These are phyloP conservation scores for Teleiodes luculella DNA, from an alignment of 2,888 invertebrate genomes.

Conservation along the genomic window DNA sequence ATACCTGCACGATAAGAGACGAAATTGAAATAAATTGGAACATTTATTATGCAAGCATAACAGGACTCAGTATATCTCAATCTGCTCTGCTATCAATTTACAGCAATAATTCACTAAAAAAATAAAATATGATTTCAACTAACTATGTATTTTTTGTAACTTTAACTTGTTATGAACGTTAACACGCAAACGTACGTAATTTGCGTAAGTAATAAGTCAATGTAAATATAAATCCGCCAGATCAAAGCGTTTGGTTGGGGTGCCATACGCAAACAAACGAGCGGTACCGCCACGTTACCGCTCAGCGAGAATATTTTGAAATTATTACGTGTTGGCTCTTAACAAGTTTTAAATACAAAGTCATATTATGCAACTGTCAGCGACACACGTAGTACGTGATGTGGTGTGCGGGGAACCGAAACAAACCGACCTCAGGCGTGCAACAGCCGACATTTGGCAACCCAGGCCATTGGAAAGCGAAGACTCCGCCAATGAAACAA, in stretches of 20 bases:
- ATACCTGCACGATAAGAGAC: too few species aligned
- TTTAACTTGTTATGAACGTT: not conserved
- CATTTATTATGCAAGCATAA: too few species aligned
- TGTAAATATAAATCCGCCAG: conserved; percentile 15
- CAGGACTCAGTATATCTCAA: too few species aligned
- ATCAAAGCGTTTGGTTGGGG: conserved; percentile 29
- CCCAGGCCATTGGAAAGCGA: conserved; percentile 59
- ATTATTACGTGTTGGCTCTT: conserved; percentile 46
- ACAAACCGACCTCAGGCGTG: conserved; percentile 19
- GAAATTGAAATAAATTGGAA: too few species aligned
- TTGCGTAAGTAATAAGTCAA: conserved; percentile 22
- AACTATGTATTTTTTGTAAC: not conserved
- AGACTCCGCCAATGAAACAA: conserved; percentile 51
- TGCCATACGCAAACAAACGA: conserved; percentile 28
- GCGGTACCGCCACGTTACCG: conserved; percentile 21
- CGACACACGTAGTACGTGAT: conserved; percentile 37
- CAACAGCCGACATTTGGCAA: conserved; percentile 54
- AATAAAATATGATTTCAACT: not conserved
- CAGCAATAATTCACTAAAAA: too few species aligned
- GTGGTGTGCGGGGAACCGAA: conserved; percentile 35
- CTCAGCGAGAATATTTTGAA: conserved; percentile 44
- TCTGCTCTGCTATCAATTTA: too few species aligned
- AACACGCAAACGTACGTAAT: conserved; percentile 12
- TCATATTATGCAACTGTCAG: conserved; percentile 50
- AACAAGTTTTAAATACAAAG: conserved; percentile 63